These are phyloP conservation scores for Rhodophaea formosa DNA, from an alignment of 2,888 invertebrate species.

Conservation along the genomic window DNA sequence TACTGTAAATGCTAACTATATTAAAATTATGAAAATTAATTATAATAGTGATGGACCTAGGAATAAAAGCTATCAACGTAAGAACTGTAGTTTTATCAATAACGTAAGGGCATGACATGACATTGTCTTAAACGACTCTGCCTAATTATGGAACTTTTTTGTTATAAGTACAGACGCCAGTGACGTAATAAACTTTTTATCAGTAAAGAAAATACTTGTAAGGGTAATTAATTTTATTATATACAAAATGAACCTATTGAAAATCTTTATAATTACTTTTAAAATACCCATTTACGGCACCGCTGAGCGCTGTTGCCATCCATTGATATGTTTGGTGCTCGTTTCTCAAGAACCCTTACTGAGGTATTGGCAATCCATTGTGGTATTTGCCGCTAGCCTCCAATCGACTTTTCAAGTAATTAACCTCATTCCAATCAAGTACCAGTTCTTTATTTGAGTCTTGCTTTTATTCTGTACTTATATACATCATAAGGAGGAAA, in stretches of 20 bases:
- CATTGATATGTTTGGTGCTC: neutral
- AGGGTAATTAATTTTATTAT: neutral
- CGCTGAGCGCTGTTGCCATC: neutral
- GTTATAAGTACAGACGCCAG: too few species aligned
- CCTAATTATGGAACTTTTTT: too few species aligned
- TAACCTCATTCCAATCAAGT: constrained; percentile 1
- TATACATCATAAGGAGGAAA: neutral
- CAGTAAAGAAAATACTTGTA: too few species aligned
- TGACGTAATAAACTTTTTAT: too few species aligned
- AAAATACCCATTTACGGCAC: constrained; percentile 13
- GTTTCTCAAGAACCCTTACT: constrained; percentile 2
- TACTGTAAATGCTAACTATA: too few species aligned
- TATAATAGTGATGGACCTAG: too few species aligned
- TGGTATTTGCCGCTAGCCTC: neutral
- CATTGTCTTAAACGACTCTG: too few species aligned
- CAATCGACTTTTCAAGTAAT: neutral
- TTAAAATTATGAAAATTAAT: too few species aligned
- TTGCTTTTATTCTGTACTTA: neutral
- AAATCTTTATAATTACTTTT: constrained; percentile 10
- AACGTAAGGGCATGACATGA: too few species aligned
- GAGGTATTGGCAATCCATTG: neutral
- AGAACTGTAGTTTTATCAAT: too few species aligned
- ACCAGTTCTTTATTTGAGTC: neutral
- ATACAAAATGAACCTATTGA: neutral
- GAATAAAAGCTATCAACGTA: too few species aligned